Evolutionary conservation across 2,797 vertebrate genomes (phyloP).

Genomic region (Aldrovandia affinis): DNA sequence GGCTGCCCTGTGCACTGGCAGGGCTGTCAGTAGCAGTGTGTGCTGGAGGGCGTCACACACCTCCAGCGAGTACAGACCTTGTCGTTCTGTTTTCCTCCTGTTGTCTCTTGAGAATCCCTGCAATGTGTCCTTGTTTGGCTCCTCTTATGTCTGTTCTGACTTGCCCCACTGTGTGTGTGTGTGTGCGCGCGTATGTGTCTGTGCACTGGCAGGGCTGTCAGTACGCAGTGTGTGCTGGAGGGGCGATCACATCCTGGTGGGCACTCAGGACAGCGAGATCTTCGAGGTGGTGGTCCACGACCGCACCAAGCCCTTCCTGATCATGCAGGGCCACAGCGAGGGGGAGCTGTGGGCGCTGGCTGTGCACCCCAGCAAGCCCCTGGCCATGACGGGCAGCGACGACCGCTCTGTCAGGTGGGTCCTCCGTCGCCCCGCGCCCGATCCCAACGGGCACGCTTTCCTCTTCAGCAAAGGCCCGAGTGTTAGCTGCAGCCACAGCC

Average conservation of each 20-base stretch:
- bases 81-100: slow-evolving; percentile 49
- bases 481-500: no score
- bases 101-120: slow-evolving; percentile 44
- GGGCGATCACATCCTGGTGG: slow-evolving; percentile 95
- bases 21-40: no score
- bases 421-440: neutral
- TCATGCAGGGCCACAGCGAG: slow-evolving; percentile 99
- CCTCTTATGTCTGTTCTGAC: slow-evolving; percentile 22
- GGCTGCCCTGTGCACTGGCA: no score
- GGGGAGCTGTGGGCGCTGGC: slow-evolving; percentile 98
- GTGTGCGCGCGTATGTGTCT: slow-evolving; percentile 21
- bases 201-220: slow-evolving; percentile 81
- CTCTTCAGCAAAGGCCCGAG: no score
- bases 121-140: slow-evolving; percentile 47
- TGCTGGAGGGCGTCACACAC: slow-evolving; percentile 38
- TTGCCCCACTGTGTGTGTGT: slow-evolving; percentile 21
- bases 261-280: slow-evolving; percentile 98
- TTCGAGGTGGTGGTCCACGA: slow-evolving; percentile 98
- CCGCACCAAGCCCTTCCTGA: slow-evolving; percentile 96
- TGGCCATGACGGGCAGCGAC: slow-evolving; percentile 97
- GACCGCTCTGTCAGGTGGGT: slow-evolving; percentile 94
- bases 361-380: slow-evolving; percentile 93
- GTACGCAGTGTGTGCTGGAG: slow-evolving; percentile 98
- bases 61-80: slow-evolving; percentile 43
- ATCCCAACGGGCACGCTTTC: neutral